phyloP scores from a whole-genome alignment of 2,888 invertebrate genomes.

The Xylota sylvarum region DNA sequence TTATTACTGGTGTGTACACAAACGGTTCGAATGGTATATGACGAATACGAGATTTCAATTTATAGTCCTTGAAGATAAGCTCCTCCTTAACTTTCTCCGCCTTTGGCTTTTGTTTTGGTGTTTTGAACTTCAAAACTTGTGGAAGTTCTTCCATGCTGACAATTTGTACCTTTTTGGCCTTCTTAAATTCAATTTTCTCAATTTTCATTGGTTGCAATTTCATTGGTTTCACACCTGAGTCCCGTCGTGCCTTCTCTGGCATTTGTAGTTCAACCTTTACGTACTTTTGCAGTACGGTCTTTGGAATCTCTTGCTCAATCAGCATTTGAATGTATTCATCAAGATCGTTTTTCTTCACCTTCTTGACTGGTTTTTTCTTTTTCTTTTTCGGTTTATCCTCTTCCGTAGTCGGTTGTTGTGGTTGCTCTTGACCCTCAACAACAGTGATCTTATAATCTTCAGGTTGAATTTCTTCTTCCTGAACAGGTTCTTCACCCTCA shows the following conservation, averaged over 20 bases:
- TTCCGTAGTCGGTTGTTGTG: slow-evolving; percentile 76
- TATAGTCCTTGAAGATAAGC: slow-evolving; percentile 88
- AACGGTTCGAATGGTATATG: slow-evolving; percentile 88
- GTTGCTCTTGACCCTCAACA: slow-evolving; percentile 73
- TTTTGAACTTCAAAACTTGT: slow-evolving; percentile 88
- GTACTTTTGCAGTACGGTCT: slow-evolving; percentile 84
- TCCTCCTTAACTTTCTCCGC: slow-evolving; percentile 86
- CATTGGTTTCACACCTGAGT: slow-evolving; percentile 84
- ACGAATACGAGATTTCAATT: slow-evolving; percentile 90
- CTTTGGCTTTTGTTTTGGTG: slow-evolving; percentile 82
- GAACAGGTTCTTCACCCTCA: slow-evolving; percentile 78
- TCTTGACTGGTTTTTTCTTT: slow-evolving; percentile 81
- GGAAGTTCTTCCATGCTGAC: slow-evolving; percentile 87
- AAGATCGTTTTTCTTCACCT: slow-evolving; percentile 82
- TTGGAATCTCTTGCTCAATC: slow-evolving; percentile 84
- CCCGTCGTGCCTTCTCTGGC: slow-evolving; percentile 82
- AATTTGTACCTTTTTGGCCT: slow-evolving; percentile 87
- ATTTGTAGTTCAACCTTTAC: slow-evolving; percentile 83
- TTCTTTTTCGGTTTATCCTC: slow-evolving; percentile 78
- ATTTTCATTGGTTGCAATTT: slow-evolving; percentile 86
- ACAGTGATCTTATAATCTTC: slow-evolving; percentile 77
- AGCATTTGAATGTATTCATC: slow-evolving; percentile 84
- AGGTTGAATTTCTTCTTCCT: slow-evolving; percentile 62
- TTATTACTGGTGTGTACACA: slow-evolving; percentile 80
- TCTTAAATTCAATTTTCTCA: slow-evolving; percentile 86